These are phyloP conservation scores for Globodera rostochiensis DNA, from an alignment of 1,140 invertebrate genomes.

Conservation along the genomic window DNA sequence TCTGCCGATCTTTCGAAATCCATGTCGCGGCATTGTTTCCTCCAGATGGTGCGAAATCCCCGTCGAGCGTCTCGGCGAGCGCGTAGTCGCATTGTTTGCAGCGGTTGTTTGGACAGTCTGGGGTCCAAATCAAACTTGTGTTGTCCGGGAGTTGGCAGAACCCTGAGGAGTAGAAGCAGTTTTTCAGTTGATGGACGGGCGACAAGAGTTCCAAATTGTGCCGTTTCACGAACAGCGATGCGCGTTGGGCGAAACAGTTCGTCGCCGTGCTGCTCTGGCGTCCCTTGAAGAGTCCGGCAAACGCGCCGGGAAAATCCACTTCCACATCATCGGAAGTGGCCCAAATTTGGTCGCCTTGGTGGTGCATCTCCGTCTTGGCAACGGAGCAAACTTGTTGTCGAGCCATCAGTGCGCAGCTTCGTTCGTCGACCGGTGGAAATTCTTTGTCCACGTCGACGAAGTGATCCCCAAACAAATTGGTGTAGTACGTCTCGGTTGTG, in stretches of 20 bases:
- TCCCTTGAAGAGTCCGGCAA: not conserved
- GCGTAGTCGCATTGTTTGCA: constrained; percentile 2
- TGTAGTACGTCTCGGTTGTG: not conserved
- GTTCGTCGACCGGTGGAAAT: not conserved
- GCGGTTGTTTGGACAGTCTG: not conserved
- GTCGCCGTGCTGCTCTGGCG: not conserved
- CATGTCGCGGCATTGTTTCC: not conserved
- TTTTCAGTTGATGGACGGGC: not conserved
- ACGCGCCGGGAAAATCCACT: not conserved
- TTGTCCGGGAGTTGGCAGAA: constrained; percentile 7
- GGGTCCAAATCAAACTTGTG: constrained; percentile 1
- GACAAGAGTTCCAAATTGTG: not conserved
- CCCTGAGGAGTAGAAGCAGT: not conserved
- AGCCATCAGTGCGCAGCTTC: not conserved
- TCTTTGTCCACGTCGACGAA: not conserved
- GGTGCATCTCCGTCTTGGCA: not conserved
- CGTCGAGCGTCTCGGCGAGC: not conserved
- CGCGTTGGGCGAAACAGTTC: not conserved
- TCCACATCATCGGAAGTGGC: not conserved
- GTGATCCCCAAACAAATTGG: not conserved
- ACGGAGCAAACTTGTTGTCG: not conserved
- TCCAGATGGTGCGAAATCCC: not conserved
- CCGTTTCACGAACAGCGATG: not conserved
- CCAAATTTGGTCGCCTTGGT: not conserved
- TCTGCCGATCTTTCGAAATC: not conserved